These are phyloP conservation scores for Manis crassicaudata DNA, from an alignment of 2,797 vertebrate species.

Conservation along the genomic window DNA sequence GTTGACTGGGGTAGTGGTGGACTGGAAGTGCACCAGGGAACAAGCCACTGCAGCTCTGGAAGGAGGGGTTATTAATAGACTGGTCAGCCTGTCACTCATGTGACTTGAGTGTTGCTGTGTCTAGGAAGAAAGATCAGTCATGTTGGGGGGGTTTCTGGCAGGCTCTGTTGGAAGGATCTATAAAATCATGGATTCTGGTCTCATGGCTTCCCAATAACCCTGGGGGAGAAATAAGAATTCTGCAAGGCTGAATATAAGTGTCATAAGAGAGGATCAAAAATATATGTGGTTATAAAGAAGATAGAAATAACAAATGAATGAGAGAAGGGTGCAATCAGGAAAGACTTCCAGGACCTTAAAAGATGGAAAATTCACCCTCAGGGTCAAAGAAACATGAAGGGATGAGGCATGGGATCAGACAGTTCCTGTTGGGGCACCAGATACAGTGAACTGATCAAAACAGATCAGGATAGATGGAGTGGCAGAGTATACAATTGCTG, in stretches of 20 bases:
- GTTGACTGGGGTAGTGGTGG: not conserved
- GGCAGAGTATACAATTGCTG: not conserved
- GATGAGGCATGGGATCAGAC: not conserved
- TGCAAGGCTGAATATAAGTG: not conserved
- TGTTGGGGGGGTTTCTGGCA: not conserved
- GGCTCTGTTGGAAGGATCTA: not conserved
- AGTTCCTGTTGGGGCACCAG: not conserved
- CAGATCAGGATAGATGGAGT: not conserved
- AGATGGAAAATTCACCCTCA: not conserved
- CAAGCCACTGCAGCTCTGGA: not conserved
- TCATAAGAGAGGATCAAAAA: not conserved
- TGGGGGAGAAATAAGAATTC: not conserved
- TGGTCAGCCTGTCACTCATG: not conserved
- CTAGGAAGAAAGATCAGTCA: not conserved
- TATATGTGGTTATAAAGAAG: not conserved
- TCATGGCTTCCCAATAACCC: not conserved
- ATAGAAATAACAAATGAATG: slow-evolving; percentile 15
- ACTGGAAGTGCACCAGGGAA: not conserved
- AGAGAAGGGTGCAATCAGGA: not conserved
- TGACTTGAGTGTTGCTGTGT: not conserved
- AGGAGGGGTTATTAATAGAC: not conserved
- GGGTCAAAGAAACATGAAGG: not conserved
- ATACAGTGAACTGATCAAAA: not conserved
- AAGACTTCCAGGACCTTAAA: not conserved
- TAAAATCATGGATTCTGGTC: not conserved